Conservation (phyloP, 2,113 vertebrate species). For the Ibidorhyncha struthersii region DNA sequence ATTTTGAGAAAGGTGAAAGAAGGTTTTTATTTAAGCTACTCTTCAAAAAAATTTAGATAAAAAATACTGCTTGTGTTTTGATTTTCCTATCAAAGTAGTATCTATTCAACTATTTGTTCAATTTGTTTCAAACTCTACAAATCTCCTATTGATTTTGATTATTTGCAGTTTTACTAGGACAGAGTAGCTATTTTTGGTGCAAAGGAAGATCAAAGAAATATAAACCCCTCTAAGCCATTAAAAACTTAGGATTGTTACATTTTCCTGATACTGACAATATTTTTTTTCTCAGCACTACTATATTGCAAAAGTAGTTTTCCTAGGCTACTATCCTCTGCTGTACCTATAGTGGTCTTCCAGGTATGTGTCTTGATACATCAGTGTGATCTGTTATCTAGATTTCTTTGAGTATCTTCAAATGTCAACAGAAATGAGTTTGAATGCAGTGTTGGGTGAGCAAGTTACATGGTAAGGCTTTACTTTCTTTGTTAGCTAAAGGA, state of each 20-base stretch:
- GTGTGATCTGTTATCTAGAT: neutral
- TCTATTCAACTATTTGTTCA: neutral
- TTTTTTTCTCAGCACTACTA: neutral
- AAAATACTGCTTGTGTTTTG: neutral
- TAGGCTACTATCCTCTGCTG: neutral
- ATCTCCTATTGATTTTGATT: neutral
- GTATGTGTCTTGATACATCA: rapidly evolving
- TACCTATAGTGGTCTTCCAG: neutral
- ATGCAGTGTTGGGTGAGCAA: neutral
- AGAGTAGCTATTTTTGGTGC: neutral
- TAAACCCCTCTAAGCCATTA: neutral
- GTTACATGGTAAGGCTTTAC: neutral
- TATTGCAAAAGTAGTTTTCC: neutral
- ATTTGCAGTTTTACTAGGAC: neutral
- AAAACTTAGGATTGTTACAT: neutral
- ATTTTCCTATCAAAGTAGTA: neutral
- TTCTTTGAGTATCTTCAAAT: neutral
- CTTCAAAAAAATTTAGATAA: neutral
- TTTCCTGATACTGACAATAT: neutral
- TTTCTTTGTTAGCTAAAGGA: neutral
- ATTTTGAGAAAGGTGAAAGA: neutral
- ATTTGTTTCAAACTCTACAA: neutral
- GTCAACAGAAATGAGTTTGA: neutral
- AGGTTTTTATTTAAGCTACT: neutral
- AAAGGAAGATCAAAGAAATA: neutral